Base-by-base conservation (phyloP, 1,140 invertebrate species). In the Drosophila malerkotliana region DNA sequence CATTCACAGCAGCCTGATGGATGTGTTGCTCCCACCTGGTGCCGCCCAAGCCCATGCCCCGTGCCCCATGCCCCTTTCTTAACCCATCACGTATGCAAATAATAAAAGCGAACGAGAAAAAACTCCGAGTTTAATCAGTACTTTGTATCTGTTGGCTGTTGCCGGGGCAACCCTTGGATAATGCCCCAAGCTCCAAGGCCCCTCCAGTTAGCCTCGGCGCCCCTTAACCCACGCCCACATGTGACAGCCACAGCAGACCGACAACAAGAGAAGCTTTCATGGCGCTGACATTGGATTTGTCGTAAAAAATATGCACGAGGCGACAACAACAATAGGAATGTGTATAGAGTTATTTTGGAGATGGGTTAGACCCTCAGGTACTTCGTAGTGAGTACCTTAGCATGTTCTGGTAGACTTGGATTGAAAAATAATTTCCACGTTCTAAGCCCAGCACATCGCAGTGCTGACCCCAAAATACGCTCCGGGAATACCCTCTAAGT, bases 241-340 rank as follows among this genome's bases (percentile, higher is more conserved):
- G 72, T 75, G 72, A 75, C 72, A 75, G 54, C 39, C 60, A 44
- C 77, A 74, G 66, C 69, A 60, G 61, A 69, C 32, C 72, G 34
- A 64, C 63, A 74, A 60, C 79, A 83, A 56, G 56, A 79, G 57
- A 32, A 72, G 77, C 58, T 72, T 81, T 85, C 78, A 72, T 87
- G 79, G 83, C 69, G 83, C 64, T 85, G 82, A 87, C 82, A 85
- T 85, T 85, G 82, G 82, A 77, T 85, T 78, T 88, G 82, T 78
- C 78, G 78, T 84, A 64, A 81, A 88, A 69, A 82, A 72, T 66
- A 62, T 81, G 62, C 30, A 45, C 45, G 45, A 58, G 60, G 53
- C 52, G 55, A 48, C 60, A 57, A 57, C 63, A 72, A 61, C 61
- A 77, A 48, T 41, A 44, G 28, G 52, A 52, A 41, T 47, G 44